Percentiles rank a stretch among this genome's conserved stretches.
Conservation (phyloP, 2,113 vertebrate genomes). For the Pseudonaja textilis region DNA sequence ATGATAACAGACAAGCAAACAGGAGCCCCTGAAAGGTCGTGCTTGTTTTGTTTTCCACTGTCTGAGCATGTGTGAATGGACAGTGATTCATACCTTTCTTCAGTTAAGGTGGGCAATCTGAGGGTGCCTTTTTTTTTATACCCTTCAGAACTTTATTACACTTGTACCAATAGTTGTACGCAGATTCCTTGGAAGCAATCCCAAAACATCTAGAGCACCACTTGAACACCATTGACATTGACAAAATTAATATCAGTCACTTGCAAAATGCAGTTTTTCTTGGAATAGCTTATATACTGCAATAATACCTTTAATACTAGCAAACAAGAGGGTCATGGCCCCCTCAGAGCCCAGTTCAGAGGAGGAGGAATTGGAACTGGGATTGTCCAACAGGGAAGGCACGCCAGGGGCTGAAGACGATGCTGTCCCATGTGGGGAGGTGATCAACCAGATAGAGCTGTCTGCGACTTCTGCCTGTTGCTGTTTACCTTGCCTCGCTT, state of each 20-base stretch:
- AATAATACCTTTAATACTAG: neutral
- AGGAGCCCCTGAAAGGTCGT: neutral
- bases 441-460: too few relatives aligned
- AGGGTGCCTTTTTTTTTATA: neutral
- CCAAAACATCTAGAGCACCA: neutral
- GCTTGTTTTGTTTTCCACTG: neutral
- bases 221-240: neutral
- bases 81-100: neutral
- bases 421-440: too few relatives aligned
- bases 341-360: too few relatives aligned
- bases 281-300: neutral
- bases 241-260: neutral
- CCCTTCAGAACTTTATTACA: neutral
- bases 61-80: neutral
- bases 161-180: neutral
- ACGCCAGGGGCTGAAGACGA: too few relatives aligned
- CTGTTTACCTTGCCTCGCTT: too few relatives aligned
- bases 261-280: neutral
- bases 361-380: too few relatives aligned
- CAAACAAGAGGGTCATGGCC: neutral
- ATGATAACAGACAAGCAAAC: neutral
- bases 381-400: too few relatives aligned
- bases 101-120: neutral
- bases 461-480: too few relatives aligned
- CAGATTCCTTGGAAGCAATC: neutral